Base-by-base conservation (phyloP, 2,797 vertebrate species). In the Ibycter americanus region DNA sequence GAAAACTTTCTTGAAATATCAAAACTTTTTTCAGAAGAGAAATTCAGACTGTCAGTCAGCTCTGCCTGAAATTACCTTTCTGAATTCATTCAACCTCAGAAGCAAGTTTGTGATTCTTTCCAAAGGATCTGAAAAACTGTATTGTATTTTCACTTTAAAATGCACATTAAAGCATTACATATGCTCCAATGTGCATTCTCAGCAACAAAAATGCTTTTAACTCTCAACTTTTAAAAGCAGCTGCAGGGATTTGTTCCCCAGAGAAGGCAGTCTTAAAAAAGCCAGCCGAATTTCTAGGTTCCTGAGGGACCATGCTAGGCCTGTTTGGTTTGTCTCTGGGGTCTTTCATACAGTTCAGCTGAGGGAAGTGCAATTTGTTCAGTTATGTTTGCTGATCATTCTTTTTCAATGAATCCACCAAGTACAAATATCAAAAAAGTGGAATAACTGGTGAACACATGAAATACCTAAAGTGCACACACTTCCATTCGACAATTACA, bases 131-230 rank as follows among this genome's bases (percentile, higher is more conserved):
- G 85, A 86, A 87, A 96, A 93, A 56, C 40, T 83, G 77, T 80
- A 89, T 94, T 88, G 89, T 94, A 91, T 95, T 97, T 94, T 96
- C 79, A 91, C 73, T 96, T 92, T 87, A 92, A 96, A 96, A 95
- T 92, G 93, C 66, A 94, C 92, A 91, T 94, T 81, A 94, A 92
- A 96, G 83, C 46, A 96, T 94, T 94, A 91, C 56, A 74, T 88
- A 76, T 95, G 79, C 88, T 95, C 58, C 85, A 87, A 58, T 92
- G 88, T 96, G 93, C 93, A 91, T 87, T 94, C 74, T 96, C 86
- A 95, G 96, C 96, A 95, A 92, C 79, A 94, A 96, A 91, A 97
- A 95, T 89, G 94, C 93, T 97, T 97, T 98, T 97, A 96, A 92
- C 77, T 82, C 88, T 94, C 95, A 85, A 87, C 78, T 95, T 95